Evolutionary conservation across 2,888 invertebrate genomes (phyloP).

Genomic region (Automeris io): DNA sequence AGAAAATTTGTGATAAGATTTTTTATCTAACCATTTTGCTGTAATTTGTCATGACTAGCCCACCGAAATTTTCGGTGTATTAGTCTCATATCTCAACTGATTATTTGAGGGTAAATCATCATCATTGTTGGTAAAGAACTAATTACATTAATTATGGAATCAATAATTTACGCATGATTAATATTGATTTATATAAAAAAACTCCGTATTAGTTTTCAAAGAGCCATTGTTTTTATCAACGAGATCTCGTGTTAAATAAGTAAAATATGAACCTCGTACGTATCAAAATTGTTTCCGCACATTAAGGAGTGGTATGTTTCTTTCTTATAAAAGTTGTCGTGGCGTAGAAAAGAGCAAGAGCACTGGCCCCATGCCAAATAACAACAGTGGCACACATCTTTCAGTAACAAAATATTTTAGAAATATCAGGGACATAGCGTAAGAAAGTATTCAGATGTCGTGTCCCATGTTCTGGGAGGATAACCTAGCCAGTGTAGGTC

Average conservation of each 20-base stretch:
- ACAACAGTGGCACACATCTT: constrained; percentile 60
- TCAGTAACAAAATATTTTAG: constrained; percentile 59
- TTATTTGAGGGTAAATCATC: too few relatives aligned
- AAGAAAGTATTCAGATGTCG: constrained; percentile 16
- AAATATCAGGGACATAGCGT: constrained; percentile 44
- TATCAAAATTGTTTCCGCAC: constrained; percentile 25
- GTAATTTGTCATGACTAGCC: too few relatives aligned
- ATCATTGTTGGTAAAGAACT: too few relatives aligned
- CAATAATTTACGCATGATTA: too few relatives aligned
- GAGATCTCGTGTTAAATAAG: neutral
- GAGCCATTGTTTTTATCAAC: too few relatives aligned
- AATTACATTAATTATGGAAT: too few relatives aligned
- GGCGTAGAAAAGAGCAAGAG: constrained; percentile 62
- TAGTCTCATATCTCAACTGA: too few relatives aligned
- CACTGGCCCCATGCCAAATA: constrained; percentile 66
- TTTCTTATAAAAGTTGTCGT: constrained; percentile 57
- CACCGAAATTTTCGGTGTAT: too few relatives aligned
- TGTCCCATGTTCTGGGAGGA: constrained; percentile 18
- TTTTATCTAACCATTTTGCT: too few relatives aligned
- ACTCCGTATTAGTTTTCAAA: too few relatives aligned
- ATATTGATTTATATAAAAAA: too few relatives aligned
- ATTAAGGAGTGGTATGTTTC: constrained; percentile 42
- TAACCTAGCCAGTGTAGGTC: neutral
- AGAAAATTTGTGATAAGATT: too few relatives aligned
- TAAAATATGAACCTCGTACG: constrained; percentile 7